Evolutionary conservation across 2,888 invertebrate species (phyloP).

Genomic region (Embidobia sp.): DNA sequence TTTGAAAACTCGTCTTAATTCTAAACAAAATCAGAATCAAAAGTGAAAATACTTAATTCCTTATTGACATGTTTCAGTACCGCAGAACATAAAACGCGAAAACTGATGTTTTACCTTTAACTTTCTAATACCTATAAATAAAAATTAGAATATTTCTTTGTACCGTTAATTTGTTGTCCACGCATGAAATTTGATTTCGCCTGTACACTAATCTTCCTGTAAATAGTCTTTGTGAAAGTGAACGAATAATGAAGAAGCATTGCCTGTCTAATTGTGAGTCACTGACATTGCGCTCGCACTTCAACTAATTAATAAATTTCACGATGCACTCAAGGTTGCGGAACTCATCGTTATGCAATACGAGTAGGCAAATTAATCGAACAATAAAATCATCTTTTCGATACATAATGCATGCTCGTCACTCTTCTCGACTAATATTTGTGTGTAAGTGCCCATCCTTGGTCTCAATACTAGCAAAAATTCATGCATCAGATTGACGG

Average conservation of each 20-base stretch:
- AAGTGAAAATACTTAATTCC: too few species aligned
- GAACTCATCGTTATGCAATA: slow-evolving; percentile 58
- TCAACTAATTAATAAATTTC: slow-evolving; percentile 52
- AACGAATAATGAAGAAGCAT: slow-evolving; percentile 6
- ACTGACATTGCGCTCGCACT: slow-evolving; percentile 38
- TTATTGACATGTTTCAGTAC: too few species aligned
- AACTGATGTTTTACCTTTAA: too few species aligned
- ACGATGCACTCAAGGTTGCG: slow-evolving; percentile 53
- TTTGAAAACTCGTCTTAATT: too few species aligned
- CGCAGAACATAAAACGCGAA: too few species aligned
- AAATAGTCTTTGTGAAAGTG: slow-evolving; percentile 17
- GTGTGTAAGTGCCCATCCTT: slow-evolving; percentile 53
- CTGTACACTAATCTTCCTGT: background rate
- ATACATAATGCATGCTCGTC: slow-evolving; percentile 54
- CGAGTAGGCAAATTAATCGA: slow-evolving; percentile 43
- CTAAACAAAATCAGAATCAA: too few species aligned
- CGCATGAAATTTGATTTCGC: background rate
- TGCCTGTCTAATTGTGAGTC: slow-evolving; percentile 30
- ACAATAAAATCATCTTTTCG: slow-evolving; percentile 29
- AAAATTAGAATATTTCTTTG: too few species aligned
- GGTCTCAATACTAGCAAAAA: slow-evolving; percentile 32
- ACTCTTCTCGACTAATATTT: slow-evolving; percentile 27
- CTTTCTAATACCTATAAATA: too few species aligned
- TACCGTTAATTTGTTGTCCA: too few species aligned
- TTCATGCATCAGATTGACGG: slow-evolving; percentile 22